Evolutionary conservation across 2,888 invertebrate species (phyloP), one percentile per base, ranked within the genome.

Genomic region (Cerastoderma edule): DNA sequence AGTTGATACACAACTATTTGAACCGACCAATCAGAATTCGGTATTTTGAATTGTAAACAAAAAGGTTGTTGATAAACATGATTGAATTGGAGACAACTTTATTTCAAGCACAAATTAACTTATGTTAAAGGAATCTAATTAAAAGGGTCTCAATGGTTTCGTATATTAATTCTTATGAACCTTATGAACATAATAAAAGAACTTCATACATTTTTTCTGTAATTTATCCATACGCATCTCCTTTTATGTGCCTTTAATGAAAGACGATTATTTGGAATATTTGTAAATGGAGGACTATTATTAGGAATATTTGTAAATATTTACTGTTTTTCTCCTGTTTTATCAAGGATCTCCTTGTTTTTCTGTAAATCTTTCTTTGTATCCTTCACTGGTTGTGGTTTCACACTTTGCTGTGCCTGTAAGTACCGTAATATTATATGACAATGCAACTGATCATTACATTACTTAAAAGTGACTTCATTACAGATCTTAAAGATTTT

Each of bases 331-430:
- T 67, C 28, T 53, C 50, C 67, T 72, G 64, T 67, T 19, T 50
- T 68, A 8, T 69, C 46, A 27, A 75, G 24, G 35, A 73, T 79
- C 69, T 83, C 80, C 44, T 84, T 79, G 56, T 83, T 82, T 35
- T 70, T 75, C 46, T 44, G 60, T 50, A 30, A 67, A 53, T 63
- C 63, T 63, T 60, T 30, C 35, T 56, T 54, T 13, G 44, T 44
- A 10, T 66, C 48, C 48, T 67, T 68, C 8, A 60, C 56, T 35
- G 72, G 50, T 46, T 56, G n/a, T 16, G 84, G 63, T 53, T 72
- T 77, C 10, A 83, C 75, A 32, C 77, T 75, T 39, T 80, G 84
- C 27, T 77, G 77, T 2, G 78, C 75, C 77, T 80, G 72, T n/a
- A 75, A 56, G 33, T 19, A 13, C n/a, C 22, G 22, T 24, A 19